Base-by-base conservation (phyloP, 2,888 invertebrate genomes). In the Pherbina coryleti region DNA sequence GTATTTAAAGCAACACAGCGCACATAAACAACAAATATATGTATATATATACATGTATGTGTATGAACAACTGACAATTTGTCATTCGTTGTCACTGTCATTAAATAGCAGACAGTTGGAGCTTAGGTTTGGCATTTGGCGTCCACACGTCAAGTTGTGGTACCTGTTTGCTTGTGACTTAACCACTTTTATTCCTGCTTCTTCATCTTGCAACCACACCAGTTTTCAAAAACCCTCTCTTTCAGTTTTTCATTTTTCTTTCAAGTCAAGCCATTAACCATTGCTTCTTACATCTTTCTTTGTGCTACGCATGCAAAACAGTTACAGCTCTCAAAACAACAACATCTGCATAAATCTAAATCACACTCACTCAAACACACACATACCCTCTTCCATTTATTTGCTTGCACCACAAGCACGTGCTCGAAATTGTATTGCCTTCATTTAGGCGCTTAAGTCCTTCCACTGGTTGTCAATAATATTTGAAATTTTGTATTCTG, bases 221-320 rank as follows among this genome's bases (percentile, higher is more conserved):
- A n/a, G n/a, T n/a, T n/a, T n/a, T n/a, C n/a, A n/a, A 37, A 37
- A 31, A 9, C 22, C 62, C 28, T 4, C 62, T 62, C 17, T 17
- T 62, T 62, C 31, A 17, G 14, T 17, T 31, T 31, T 31, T 31
- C 62, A 11, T 5, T 31, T 31, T 2, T 5, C 62, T 62, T 31
- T 62, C 17, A 62, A 57, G 37, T 25, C 57, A 22, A 25, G 57
- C 25, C 25, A n/a, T 57, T 57, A 57, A 57, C 57, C 19, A 22
- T 5, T 22, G 37, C 9, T 57, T 57, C 25, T 57, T 25, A 57
- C 14, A 25, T 25, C 25, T 57, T 57, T 11, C 5, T 55, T 5
- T 28, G 28, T 67, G 67, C 44, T 11, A 44, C 37, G 69, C 69
- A 69, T 69, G 69, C 69, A 69, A 69, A 69, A 51, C 51, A 69